Evolutionary conservation across 2,888 invertebrate genomes (phyloP).

Genomic region (Pecten maximus): DNA sequence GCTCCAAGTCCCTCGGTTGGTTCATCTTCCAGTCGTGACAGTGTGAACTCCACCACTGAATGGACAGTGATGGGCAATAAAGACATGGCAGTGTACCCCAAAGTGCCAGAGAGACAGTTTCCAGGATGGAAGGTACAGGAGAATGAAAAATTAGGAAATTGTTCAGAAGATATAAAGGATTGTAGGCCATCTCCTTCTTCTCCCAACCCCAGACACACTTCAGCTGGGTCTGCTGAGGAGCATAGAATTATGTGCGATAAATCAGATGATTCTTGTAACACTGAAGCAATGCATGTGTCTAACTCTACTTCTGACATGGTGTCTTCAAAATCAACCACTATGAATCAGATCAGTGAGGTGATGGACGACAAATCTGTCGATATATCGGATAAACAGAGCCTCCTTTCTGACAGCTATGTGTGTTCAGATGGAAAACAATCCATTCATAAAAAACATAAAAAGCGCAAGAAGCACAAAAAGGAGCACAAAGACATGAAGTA

Average conservation of each 20-base stretch:
- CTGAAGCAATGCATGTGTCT: neutral
- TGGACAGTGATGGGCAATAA: conserved; percentile 75
- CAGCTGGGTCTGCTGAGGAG: neutral
- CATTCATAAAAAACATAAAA: conserved; percentile 72
- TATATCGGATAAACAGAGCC: conserved; percentile 57
- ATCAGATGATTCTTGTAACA: neutral
- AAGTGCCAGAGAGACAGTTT: conserved; percentile 58
- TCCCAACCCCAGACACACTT: neutral
- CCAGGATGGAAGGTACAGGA: conserved; percentile 68
- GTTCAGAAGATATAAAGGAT: conserved; percentile 37
- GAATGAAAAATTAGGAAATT: conserved; percentile 43
- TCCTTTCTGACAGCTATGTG: conserved; percentile 53
- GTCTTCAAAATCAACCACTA: neutral
- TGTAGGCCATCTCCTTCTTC: neutral
- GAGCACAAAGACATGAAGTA: conserved; percentile 60
- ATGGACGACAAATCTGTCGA: conserved; percentile 24
- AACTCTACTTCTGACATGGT: neutral
- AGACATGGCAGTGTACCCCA: conserved; percentile 49
- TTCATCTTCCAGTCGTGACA: conserved; percentile 77
- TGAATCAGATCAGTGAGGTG: neutral
- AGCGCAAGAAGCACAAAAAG: conserved; percentile 62
- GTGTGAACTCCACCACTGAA: conserved; percentile 81
- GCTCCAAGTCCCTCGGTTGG: conserved; percentile 78
- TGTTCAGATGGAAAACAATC: conserved; percentile 24
- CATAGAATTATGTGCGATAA: neutral